phyloP scores from a whole-genome alignment of 2,113 vertebrate species.

The Hypocryptadius cinnamomeus region DNA sequence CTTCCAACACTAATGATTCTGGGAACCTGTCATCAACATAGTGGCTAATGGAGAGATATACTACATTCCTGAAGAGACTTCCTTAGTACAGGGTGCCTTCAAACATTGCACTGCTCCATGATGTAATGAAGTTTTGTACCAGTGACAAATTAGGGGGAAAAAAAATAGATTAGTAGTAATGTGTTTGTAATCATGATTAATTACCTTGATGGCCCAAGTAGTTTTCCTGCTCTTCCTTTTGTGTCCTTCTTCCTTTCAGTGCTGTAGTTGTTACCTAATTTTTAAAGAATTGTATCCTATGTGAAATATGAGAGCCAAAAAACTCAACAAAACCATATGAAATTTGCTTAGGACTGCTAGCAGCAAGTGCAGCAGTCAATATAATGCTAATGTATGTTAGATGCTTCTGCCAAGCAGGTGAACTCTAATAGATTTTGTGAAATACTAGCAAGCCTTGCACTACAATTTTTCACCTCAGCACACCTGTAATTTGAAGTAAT shows the following conservation, averaged over 20 bases:
- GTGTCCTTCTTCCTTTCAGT: not conserved
- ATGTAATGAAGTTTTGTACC: not conserved
- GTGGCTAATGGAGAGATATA: not conserved
- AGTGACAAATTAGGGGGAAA: not conserved
- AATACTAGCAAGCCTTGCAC: not conserved
- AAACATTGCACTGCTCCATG: not conserved
- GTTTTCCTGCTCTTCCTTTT: not conserved
- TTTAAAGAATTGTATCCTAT: not conserved
- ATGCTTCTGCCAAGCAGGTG: not conserved
- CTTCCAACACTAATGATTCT: not conserved
- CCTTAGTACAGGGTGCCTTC: not conserved
- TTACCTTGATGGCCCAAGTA: not conserved
- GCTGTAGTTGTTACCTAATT: not conserved
- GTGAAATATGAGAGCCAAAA: not conserved
- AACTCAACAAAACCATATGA: accelerated
- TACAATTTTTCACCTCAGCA: not conserved
- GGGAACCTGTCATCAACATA: not conserved
- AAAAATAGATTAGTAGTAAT: not conserved
- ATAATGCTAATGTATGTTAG: not conserved
- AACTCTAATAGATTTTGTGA: not conserved
- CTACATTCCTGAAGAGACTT: not conserved
- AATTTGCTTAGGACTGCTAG: not conserved
- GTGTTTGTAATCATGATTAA: not conserved
- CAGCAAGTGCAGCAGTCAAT: not conserved
- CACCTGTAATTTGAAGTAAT: not conserved